Conservation (phyloP, 92 coral and sea anemone genomes). For the Epizoanthus rinbou region DNA sequence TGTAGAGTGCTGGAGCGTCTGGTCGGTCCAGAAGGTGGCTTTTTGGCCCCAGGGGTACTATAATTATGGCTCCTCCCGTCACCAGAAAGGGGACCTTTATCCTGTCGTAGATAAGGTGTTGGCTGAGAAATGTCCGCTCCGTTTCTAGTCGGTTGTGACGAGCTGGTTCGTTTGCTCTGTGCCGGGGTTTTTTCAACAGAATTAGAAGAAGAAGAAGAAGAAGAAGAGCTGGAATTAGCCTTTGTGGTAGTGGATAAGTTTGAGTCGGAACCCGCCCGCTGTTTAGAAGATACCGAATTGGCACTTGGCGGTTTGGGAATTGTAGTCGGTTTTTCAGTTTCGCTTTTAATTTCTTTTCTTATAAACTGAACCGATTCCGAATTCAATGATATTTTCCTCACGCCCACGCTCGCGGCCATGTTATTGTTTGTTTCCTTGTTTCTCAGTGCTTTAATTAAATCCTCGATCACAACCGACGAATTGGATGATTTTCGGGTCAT, state of each 20-base stretch:
- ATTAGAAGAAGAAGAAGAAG: neutral
- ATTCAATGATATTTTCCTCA: neutral
- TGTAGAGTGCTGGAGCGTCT: constrained; percentile 63
- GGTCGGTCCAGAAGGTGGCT: constrained; percentile 19
- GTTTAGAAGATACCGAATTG: neutral
- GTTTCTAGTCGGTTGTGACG: neutral
- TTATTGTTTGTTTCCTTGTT: constrained; percentile 35
- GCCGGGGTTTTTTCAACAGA: neutral
- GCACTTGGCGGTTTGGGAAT: neutral
- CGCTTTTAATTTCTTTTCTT: neutral
- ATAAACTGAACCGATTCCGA: neutral
- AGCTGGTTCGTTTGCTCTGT: neutral
- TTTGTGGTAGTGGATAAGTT: neutral
- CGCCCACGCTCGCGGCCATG: neutral
- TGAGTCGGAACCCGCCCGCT: neutral
- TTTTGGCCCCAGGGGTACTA: neutral
- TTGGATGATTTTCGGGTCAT: constrained; percentile 5
- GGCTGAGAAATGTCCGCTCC: neutral
- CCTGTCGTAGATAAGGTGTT: neutral
- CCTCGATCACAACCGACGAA: constrained; percentile 53
- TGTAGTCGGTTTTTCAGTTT: neutral
- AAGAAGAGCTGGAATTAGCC: neutral
- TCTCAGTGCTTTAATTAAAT: constrained; percentile 60
- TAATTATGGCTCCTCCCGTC: neutral
- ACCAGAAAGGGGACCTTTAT: neutral